Evolutionary conservation across 2,113 vertebrate genomes (phyloP).

Genomic region (Eonycteris spelaea): DNA sequence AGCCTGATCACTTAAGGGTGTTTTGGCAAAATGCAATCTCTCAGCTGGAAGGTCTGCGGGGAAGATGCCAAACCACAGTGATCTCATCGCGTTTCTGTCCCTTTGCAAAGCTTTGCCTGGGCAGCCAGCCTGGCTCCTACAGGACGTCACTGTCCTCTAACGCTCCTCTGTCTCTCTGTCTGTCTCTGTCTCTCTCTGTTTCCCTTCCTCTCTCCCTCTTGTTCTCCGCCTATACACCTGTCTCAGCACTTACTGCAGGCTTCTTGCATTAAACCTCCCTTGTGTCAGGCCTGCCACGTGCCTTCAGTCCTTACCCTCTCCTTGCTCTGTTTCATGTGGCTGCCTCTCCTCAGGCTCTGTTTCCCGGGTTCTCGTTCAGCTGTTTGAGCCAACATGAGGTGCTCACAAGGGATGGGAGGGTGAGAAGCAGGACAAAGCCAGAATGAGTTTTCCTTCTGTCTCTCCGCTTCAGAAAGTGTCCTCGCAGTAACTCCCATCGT

Average conservation of each 20-base stretch:
- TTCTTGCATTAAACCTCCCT: not conserved
- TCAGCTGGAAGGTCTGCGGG: not conserved
- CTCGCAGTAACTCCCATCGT: not conserved
- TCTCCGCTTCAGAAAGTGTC: not conserved
- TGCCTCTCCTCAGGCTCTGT: not conserved
- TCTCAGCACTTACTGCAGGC: not conserved
- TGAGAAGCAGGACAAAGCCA: not conserved
- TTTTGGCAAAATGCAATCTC: not conserved
- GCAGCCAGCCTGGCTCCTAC: not conserved
- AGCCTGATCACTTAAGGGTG: not conserved
- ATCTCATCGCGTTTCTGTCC: slow-evolving; percentile 4
- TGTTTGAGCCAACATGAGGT: not conserved
- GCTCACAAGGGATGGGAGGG: not conserved
- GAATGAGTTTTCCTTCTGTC: not conserved
- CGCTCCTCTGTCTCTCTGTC: no score
- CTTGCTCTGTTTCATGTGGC: not conserved
- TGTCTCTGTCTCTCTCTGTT: not conserved
- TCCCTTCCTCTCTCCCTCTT: no score
- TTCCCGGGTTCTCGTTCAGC: not conserved
- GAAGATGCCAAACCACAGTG: not conserved
- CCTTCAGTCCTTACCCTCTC: not conserved
- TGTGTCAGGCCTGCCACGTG: not conserved
- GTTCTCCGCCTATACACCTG: not conserved
- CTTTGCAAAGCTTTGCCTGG: not conserved
- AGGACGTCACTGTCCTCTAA: not conserved